phyloP scores from a whole-genome alignment of 1,140 invertebrate species.

The Hermetia illucens region DNA sequence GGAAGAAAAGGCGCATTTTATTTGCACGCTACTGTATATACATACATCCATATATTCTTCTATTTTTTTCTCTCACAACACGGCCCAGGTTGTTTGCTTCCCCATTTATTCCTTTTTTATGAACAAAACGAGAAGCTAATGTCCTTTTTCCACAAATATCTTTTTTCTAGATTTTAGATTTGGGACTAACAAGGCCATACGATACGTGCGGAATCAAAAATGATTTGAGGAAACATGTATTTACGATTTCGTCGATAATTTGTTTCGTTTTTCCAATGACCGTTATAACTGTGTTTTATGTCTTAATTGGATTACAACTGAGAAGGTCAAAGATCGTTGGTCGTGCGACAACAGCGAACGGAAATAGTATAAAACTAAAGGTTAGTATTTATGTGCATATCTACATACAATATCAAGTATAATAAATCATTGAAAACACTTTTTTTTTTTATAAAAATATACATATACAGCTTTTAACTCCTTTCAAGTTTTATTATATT shows the following conservation, averaged over 20 bases:
- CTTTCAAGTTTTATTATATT: too few relatives aligned
- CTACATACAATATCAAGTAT: too few relatives aligned
- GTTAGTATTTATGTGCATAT: too few relatives aligned
- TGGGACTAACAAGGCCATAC: conserved; percentile 32
- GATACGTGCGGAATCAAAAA: conserved; percentile 34
- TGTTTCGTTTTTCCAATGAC: conserved; percentile 58
- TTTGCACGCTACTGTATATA: too few relatives aligned
- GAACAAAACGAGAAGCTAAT: not conserved
- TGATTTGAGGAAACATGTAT: conserved; percentile 37
- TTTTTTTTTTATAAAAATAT: too few relatives aligned
- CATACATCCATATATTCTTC: too few relatives aligned
- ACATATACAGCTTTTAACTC: too few relatives aligned
- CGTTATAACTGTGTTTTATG: conserved; percentile 49
- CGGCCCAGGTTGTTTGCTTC: too few relatives aligned
- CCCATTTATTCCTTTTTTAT: too few relatives aligned
- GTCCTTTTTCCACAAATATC: not conserved
- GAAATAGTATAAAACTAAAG: not conserved
- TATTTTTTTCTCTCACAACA: too few relatives aligned
- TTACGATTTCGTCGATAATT: conserved; percentile 49
- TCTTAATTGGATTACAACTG: conserved; percentile 46
- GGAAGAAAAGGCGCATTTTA: too few relatives aligned
- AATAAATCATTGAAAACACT: too few relatives aligned
- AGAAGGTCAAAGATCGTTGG: conserved; percentile 32
- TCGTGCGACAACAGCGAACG: conserved; percentile 2
- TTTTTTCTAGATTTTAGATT: not conserved